Evolutionary conservation across 2,113 vertebrate genomes (phyloP), one percentile per base, ranked within the genome.

Genomic region (Poeciliopsis occidentalis): DNA sequence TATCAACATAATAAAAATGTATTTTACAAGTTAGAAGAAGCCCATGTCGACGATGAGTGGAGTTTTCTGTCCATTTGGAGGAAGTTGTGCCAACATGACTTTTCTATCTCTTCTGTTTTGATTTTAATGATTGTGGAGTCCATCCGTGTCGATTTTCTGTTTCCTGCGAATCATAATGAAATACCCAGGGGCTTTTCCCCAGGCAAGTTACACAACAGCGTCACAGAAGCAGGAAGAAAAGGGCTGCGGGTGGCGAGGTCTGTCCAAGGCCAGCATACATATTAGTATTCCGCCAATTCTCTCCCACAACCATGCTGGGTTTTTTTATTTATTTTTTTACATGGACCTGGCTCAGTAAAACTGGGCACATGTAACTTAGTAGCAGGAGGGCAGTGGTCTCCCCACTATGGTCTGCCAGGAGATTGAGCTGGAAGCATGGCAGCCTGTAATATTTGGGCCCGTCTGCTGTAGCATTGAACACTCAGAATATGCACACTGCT

Each of bases 41-140:
- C 72, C 26, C 70, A 80, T 73, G 75, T 75, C 54, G 74, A 39
- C 62, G 30, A 73, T 75, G 75, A 60, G 17, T 0, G 17, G 41
- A 1, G 37, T 74, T 24, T 26, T 30, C 39, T 72, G 86, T 90
- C 71, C 72, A 87, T 89, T 83, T 69, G 44, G 67, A 69, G 29
- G 71, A 82, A 78, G 70, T 80, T 78, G 68, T 73, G 71, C 72
- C 72, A 65, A 70, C 68, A n/a, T 63, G 67, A 63, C 77, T 75
- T 73, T 12, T 69, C 80, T 66, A 68, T 61, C 77, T 86, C 72
- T 24, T 86, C 72, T n/a, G 72, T 87, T 85, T 65, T 76, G 60
- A 88, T 88, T 88, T 81, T 80, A 89, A 91, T 86, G 69, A 81
- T 84, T 29, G 79, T 88, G 87, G 82, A 90, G 60, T 69, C 13